Conservation (phyloP, 2,888 invertebrate species). For the Cantharis lateralis region DNA sequence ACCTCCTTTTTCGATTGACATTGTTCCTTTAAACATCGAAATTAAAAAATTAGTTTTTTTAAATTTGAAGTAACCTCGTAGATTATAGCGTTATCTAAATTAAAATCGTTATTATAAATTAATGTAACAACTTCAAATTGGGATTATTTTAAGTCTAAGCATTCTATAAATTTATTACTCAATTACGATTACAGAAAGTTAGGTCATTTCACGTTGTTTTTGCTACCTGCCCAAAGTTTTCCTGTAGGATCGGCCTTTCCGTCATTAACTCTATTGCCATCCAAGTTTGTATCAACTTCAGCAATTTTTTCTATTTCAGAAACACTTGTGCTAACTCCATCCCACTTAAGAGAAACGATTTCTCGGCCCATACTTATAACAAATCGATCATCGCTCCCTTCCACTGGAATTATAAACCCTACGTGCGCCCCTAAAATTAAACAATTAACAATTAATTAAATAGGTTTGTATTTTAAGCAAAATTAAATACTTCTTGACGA, state of each 20-base stretch:
- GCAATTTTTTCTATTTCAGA: slow-evolving; percentile 59
- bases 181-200: background rate
- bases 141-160: background rate
- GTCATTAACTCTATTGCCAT: slow-evolving; percentile 73
- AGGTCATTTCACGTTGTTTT: background rate
- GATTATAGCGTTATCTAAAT: background rate
- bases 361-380: slow-evolving; percentile 65
- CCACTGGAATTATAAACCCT: slow-evolving; percentile 67
- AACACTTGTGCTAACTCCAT: slow-evolving; percentile 60
- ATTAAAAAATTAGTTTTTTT: background rate
- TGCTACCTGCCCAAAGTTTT: slow-evolving; percentile 70
- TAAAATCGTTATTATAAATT: slow-evolving; percentile 6
- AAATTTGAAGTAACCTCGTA: background rate
- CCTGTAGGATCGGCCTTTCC: slow-evolving; percentile 79
- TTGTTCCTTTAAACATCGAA: slow-evolving; percentile 39
- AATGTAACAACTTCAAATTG: background rate
- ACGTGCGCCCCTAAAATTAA: slow-evolving; percentile 40
- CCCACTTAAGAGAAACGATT: slow-evolving; percentile 68
- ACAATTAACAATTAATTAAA: background rate
- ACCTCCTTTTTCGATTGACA: slow-evolving; percentile 38
- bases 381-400: slow-evolving; percentile 65
- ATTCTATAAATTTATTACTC: background rate
- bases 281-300: slow-evolving; percentile 64
- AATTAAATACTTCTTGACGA: background rate
- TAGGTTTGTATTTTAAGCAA: background rate